Percentiles rank a stretch among this genome's conserved stretches.
Conservation (phyloP, 2,888 invertebrate species). For the Chrysina gloriosa region DNA sequence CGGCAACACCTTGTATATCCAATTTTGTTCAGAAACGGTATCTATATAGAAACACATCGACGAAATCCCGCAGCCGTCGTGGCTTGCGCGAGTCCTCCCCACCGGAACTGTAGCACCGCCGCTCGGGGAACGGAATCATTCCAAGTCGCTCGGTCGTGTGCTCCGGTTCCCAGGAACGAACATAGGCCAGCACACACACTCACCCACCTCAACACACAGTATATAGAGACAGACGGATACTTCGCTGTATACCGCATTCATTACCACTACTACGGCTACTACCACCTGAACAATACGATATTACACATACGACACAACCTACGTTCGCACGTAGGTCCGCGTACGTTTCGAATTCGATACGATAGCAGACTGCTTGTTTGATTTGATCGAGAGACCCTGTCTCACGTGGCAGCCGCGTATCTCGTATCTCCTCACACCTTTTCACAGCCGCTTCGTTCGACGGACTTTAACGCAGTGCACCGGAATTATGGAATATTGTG, state of each 20-base stretch:
- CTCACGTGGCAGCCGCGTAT: conserved; percentile 53
- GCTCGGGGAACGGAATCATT: conserved; percentile 57
- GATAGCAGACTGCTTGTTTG: conserved; percentile 2
- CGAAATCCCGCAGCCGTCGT: conserved; percentile 40
- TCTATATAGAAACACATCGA: neutral
- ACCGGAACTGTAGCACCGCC: conserved; percentile 49
- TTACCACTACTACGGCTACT: conserved; percentile 2
- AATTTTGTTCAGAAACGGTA: too few relatives aligned
- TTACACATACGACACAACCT: neutral
- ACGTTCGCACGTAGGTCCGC: conserved; percentile 5
- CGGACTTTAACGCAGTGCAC: conserved; percentile 42
- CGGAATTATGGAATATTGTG: conserved; percentile 48
- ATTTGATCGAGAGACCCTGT: conserved; percentile 10
- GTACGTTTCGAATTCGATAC: neutral
- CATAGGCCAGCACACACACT: conserved; percentile 17
- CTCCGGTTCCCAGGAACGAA: conserved; percentile 47
- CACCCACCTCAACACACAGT: conserved; percentile 41
- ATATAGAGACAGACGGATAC: neutral
- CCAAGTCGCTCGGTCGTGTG: conserved; percentile 56
- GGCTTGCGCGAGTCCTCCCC: conserved; percentile 54
- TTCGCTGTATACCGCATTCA: neutral
- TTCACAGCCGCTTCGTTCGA: neutral
- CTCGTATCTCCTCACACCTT: too few relatives aligned
- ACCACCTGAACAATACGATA: neutral
- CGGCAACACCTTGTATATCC: neutral